phyloP scores from a whole-genome alignment of 2,888 invertebrate species.

The Cheilosia variabilis region DNA sequence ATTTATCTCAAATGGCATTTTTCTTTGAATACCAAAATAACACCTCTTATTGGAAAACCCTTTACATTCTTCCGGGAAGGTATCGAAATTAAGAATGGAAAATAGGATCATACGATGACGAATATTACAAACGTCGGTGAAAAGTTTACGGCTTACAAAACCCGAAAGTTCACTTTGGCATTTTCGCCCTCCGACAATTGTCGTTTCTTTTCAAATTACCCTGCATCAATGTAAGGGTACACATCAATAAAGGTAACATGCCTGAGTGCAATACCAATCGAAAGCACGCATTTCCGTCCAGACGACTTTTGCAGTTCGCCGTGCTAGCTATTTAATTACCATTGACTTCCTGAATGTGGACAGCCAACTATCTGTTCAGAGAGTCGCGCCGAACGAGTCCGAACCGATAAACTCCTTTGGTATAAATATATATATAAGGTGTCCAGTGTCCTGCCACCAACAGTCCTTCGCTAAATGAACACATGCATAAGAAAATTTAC shows the following conservation, averaged over 20 bases:
- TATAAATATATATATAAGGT: slow-evolving; percentile 11
- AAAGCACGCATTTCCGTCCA: slow-evolving; percentile 73
- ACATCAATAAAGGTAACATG: slow-evolving; percentile 53
- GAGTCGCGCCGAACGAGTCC: slow-evolving; percentile 7
- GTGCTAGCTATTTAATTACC: slow-evolving; percentile 54
- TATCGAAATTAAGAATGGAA: no score
- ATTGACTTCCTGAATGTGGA: slow-evolving; percentile 59
- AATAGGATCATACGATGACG: no score
- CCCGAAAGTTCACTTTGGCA: no score
- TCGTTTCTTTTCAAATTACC: slow-evolving; percentile 4
- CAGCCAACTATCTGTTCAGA: slow-evolving; percentile 64
- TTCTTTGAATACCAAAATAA: no score
- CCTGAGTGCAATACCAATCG: slow-evolving; percentile 43
- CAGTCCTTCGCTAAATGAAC: slow-evolving; percentile 12
- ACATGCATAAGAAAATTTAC: slow-evolving; percentile 61
- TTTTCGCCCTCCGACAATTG: no score
- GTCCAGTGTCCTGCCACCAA: slow-evolving; percentile 23
- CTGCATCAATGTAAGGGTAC: background rate
- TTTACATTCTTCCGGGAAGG: no score
- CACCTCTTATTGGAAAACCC: no score
- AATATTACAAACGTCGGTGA: no score
- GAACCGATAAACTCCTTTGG: background rate
- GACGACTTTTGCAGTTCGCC: slow-evolving; percentile 62
- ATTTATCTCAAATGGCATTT: no score
- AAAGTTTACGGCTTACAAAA: no score